Evolutionary conservation across 2,113 vertebrate genomes (phyloP).

Genomic region (Ranitomeya variabilis): DNA sequence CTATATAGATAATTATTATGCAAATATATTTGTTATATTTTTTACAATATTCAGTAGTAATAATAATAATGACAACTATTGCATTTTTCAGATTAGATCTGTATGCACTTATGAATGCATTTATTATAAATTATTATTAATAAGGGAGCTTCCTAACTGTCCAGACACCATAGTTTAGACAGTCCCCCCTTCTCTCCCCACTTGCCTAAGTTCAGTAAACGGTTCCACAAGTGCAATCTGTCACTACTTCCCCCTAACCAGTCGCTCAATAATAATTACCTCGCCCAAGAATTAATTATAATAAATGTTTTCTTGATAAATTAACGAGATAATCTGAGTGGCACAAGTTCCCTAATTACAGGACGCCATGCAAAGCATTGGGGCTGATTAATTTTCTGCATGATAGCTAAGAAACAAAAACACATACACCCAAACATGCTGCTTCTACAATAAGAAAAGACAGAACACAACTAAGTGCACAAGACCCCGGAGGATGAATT

Average conservation of each 20-base stretch:
- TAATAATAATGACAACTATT: not conserved
- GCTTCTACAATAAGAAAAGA: conserved; percentile 51
- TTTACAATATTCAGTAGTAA: not conserved
- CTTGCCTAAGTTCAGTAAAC: conserved; percentile 78
- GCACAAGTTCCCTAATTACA: conserved; percentile 91
- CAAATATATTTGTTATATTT: not conserved
- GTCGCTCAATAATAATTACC: conserved; percentile 90
- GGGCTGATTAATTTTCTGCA: conserved; percentile 87
- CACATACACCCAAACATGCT: conserved; percentile 65
- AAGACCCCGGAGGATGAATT: conserved; percentile 53
- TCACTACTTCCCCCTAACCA: conserved; percentile 79
- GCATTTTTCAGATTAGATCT: too few relatives aligned
- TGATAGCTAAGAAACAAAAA: conserved; percentile 82
- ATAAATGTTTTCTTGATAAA: conserved; percentile 95
- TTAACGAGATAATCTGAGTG: conserved; percentile 89
- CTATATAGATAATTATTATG: not conserved
- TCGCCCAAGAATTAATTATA: conserved; percentile 89
- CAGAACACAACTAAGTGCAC: conserved; percentile 55
- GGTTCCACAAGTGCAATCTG: conserved; percentile 88
- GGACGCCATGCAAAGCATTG: conserved; percentile 78
- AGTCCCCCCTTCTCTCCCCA: conserved; percentile 52
- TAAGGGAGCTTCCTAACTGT: not conserved
- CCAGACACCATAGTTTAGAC: conserved; percentile 4
- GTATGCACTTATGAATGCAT: too few relatives aligned
- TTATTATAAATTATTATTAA: not conserved